These are phyloP conservation scores for Apteryx mantelli DNA, from an alignment of 2,113 vertebrate species.

Conservation along the genomic window DNA sequence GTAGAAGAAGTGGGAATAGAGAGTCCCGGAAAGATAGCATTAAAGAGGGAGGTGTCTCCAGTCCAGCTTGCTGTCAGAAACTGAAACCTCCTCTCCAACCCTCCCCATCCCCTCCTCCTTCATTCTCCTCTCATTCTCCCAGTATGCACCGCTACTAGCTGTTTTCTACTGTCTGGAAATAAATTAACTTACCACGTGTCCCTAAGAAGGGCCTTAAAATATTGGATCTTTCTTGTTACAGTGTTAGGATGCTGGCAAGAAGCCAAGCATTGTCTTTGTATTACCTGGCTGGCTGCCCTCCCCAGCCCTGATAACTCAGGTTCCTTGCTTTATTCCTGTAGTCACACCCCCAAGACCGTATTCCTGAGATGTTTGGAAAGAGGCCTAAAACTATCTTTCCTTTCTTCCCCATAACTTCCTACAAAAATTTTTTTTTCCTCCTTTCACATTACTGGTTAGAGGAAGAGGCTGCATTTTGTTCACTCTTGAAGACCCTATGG, in stretches of 20 bases:
- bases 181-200: background rate
- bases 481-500: background rate
- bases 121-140: background rate
- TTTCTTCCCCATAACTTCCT: constrained; percentile 1
- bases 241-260: background rate
- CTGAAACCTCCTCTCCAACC: background rate
- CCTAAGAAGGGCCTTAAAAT: background rate
- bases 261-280: background rate
- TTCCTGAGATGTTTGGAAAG: background rate
- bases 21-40: background rate
- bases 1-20: background rate
- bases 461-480: background rate
- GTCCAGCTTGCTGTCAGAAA: background rate
- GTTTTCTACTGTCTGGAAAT: constrained; percentile 1
- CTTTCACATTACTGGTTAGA: background rate
- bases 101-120: background rate
- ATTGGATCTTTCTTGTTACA: background rate
- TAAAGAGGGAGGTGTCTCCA: background rate
- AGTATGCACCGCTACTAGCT: background rate
- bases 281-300: background rate
- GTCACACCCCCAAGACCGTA: background rate
- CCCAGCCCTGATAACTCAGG: background rate
- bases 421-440: background rate
- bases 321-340: background rate
- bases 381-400: background rate